phyloP scores from a whole-genome alignment of 2,888 invertebrate species.

The Conus canariensis region DNA sequence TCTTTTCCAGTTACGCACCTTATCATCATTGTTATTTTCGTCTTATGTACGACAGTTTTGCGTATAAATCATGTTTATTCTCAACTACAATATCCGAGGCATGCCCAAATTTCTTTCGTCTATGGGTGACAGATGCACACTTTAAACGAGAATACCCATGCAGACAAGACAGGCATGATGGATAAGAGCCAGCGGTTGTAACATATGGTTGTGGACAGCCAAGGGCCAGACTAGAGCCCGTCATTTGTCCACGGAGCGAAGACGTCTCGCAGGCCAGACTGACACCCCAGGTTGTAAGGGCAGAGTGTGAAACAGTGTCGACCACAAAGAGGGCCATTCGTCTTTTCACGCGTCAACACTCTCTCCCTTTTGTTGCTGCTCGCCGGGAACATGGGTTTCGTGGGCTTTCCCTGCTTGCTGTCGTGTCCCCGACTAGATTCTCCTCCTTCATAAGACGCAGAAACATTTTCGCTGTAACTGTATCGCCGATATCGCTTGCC shows the following conservation, averaged over 20 bases:
- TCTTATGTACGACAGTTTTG: no score
- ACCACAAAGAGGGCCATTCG: neutral
- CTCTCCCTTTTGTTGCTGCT: neutral
- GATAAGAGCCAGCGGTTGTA: no score
- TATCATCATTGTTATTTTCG: no score
- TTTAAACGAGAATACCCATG: no score
- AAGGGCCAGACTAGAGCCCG: neutral
- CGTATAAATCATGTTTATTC: no score
- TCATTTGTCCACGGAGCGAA: constrained; percentile 22
- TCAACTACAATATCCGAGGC: no score
- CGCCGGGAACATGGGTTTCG: constrained; percentile 1
- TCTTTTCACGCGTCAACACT: constrained; percentile 13
- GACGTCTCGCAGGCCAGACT: neutral
- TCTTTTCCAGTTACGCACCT: no score
- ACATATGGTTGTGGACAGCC: no score
- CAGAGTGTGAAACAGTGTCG: constrained; percentile 33
- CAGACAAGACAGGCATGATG: no score
- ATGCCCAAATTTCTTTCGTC: no score
- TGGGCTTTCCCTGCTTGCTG: neutral
- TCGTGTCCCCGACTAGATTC: neutral
- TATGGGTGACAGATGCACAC: no score
- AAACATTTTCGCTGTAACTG: neutral
- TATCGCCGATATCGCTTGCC: neutral
- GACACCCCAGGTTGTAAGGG: constrained; percentile 15
- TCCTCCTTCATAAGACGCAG: neutral